These are phyloP conservation scores for Panulirus ornatus DNA, from an alignment of 1,140 invertebrate species.

Conservation along the genomic window DNA sequence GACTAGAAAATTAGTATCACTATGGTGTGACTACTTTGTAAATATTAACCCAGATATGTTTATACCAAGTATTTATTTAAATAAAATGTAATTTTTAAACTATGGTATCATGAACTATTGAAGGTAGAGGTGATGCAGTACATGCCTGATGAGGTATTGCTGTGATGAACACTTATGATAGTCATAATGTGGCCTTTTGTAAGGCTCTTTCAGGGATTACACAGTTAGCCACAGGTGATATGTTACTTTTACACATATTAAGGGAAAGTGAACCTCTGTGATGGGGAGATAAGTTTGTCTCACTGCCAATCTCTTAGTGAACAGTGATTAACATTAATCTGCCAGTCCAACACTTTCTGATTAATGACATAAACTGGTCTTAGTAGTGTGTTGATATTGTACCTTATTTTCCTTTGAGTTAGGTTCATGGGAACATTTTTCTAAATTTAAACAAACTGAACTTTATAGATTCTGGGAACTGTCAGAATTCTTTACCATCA, in stretches of 20 bases:
- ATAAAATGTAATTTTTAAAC: neutral
- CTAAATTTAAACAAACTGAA: too few species aligned
- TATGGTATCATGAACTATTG: neutral
- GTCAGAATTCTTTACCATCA: too few species aligned
- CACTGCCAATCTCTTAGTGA: neutral
- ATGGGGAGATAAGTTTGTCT: neutral
- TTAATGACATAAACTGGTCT: neutral
- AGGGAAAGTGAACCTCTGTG: neutral
- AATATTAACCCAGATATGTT: neutral
- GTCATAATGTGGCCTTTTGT: neutral
- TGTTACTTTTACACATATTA: neutral
- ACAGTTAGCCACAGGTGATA: neutral
- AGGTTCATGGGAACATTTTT: neutral
- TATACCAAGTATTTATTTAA: conserved; percentile 1
- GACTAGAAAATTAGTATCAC: neutral
- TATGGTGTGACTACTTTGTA: neutral
- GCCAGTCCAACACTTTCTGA: neutral
- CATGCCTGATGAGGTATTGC: neutral
- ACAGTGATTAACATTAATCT: neutral
- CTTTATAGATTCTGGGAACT: too few species aligned
- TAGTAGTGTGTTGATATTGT: neutral
- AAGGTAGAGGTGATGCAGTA: neutral
- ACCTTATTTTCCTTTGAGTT: neutral
- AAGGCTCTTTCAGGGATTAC: neutral
- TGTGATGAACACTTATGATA: neutral